These are phyloP conservation scores for Drosophila eugracilis DNA, from an alignment of 1,140 invertebrate genomes.

Conservation along the genomic window DNA sequence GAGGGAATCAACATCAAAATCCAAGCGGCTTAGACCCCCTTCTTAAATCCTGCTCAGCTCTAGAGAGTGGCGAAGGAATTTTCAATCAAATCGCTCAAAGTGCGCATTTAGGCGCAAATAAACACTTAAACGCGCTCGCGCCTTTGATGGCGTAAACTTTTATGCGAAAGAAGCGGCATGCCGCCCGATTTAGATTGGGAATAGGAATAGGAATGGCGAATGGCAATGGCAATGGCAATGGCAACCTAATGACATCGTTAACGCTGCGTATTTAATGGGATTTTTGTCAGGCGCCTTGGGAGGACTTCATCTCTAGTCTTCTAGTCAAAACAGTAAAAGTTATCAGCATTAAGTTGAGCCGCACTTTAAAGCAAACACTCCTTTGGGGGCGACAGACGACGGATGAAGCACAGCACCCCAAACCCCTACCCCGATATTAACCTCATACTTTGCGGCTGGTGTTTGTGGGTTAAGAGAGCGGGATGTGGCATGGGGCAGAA, in stretches of 20 bases:
- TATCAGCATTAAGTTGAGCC: constrained; percentile 67
- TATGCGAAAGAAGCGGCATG: constrained; percentile 51
- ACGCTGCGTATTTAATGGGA: constrained; percentile 70
- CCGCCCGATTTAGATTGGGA: constrained; percentile 35
- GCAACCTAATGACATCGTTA: constrained; percentile 77
- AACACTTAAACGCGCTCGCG: constrained; percentile 82
- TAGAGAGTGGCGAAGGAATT: constrained; percentile 53
- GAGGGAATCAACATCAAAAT: constrained; percentile 54
- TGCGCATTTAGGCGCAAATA: constrained; percentile 83
- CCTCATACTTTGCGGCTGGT: constrained; percentile 69
- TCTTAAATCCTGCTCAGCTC: neutral
- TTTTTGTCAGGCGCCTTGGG: constrained; percentile 26
- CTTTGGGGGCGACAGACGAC: neutral
- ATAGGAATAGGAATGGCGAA: constrained; percentile 7
- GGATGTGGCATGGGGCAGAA: neutral
- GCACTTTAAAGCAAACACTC: constrained; percentile 54
- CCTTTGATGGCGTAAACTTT: constrained; percentile 76
- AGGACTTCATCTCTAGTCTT: constrained; percentile 1
- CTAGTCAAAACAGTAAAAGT: constrained; percentile 63
- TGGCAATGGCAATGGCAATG: constrained; percentile 8
- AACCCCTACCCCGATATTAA: constrained; percentile 45
- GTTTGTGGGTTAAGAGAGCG: neutral
- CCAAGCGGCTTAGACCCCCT: constrained; percentile 34
- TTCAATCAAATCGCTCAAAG: constrained; percentile 83
- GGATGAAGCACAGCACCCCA: neutral